Evolutionary conservation across 2,113 vertebrate species (phyloP).

Genomic region (Coregonus clupeaformis): DNA sequence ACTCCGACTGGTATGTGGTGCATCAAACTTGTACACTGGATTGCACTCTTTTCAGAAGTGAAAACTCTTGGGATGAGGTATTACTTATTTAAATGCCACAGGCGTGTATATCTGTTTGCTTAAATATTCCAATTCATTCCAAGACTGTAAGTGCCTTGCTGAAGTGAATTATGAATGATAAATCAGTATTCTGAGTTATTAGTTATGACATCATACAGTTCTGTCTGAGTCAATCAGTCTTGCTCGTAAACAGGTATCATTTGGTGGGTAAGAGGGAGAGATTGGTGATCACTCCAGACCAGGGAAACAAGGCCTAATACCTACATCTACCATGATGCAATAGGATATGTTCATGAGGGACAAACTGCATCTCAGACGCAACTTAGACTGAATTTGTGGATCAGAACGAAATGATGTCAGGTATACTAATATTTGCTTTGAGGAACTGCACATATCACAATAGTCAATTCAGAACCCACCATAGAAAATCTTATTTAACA

Average conservation of each 20-base stretch:
- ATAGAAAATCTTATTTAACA: background rate
- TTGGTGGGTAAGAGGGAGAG: constrained; percentile 9
- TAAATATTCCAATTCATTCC: constrained; percentile 78
- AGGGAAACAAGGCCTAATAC: background rate
- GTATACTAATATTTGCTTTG: background rate
- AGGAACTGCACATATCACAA: background rate
- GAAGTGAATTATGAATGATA: constrained; percentile 74
- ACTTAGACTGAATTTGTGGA: background rate
- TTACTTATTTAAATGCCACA: constrained; percentile 76
- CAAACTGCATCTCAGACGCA: too few relatives aligned
- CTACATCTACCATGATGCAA: background rate
- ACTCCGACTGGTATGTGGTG: constrained; percentile 38
- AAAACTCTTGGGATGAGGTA: constrained; percentile 62
- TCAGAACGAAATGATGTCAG: background rate
- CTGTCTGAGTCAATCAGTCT: constrained; percentile 55
- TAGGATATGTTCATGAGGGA: too few relatives aligned
- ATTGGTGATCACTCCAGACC: background rate
- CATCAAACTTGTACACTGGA: constrained; percentile 66
- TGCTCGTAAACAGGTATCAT: constrained; percentile 37
- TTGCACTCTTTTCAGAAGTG: constrained; percentile 57
- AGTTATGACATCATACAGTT: constrained; percentile 69
- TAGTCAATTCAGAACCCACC: background rate
- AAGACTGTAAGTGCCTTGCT: constrained; percentile 74
- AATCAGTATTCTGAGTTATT: constrained; percentile 73
- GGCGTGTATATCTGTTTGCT: constrained; percentile 73